A percentile compares a stretch with the other conserved stretches of the same genome.
Evolutionary conservation across 2,797 vertebrate genomes (phyloP).

Genomic region (Hemitrygon akajei): DNA sequence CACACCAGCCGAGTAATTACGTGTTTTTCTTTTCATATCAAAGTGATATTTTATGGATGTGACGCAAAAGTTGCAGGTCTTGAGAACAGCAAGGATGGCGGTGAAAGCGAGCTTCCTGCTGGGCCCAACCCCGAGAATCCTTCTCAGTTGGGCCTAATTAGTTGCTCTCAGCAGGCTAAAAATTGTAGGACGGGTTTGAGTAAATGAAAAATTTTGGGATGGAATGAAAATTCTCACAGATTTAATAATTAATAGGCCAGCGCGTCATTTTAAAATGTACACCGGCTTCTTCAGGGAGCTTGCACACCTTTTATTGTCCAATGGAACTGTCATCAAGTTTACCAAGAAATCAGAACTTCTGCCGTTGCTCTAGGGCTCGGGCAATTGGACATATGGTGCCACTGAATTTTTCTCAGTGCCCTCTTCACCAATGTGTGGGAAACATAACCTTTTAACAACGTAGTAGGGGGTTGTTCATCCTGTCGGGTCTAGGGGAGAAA

Average conservation of each 20-base stretch:
- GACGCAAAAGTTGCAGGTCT: not conserved
- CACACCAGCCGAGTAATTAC: not conserved
- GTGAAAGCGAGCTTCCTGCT: not conserved
- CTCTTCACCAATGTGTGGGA: not conserved
- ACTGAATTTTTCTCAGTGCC: too few relatives aligned
- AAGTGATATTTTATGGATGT: not conserved
- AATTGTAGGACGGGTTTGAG: not conserved
- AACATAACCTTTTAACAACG: too few relatives aligned
- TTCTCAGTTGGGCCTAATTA: not conserved
- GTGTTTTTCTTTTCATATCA: not conserved
- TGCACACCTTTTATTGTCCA: not conserved
- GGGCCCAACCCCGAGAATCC: not conserved
- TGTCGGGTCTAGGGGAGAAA: too few relatives aligned
- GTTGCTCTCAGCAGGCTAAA: not conserved
- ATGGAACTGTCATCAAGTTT: not conserved
- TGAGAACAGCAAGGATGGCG: not conserved
- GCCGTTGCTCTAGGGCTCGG: not conserved
- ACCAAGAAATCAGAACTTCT: not conserved
- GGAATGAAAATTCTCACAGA: not conserved
- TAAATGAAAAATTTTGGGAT: too few relatives aligned
- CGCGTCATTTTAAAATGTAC: not conserved
- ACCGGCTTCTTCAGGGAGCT: not conserved
- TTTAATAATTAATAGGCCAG: not conserved
- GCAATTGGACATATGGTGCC: not conserved
- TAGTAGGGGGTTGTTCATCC: too few relatives aligned